Base-by-base conservation (phyloP, 2,888 invertebrate genomes). In the Itoplectis maculator region DNA sequence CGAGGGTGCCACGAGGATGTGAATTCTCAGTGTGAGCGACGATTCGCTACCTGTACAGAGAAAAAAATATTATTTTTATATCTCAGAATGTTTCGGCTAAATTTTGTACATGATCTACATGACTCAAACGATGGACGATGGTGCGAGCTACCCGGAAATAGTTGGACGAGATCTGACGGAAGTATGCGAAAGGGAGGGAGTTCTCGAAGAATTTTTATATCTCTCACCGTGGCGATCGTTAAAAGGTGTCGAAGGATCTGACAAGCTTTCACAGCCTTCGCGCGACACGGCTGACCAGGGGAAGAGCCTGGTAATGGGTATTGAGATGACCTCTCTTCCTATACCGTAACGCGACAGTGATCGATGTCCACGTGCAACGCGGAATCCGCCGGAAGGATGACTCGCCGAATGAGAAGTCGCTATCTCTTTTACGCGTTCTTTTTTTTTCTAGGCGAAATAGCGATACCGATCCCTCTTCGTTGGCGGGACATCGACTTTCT, bases 121-220 rank as follows among this genome's bases (percentile, higher is more conserved):
- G 35, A 72, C 56, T 72, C 35, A 59, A 72, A 45, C 63, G 61
- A 79, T 61, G 79, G 74, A n/a, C n/a, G n/a, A 79, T 54, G n/a
- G 23, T 42, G 29, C 29, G 7, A 23, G 23, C 40, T 35, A n/a
- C 29, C 18, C 11, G 11, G 42, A 37, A 72, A 42, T 13, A 72
- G 56, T 6, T 15, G 35, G n/a, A 15, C 2, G 37, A 3, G 18
- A 2, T 8, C 8, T 6, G 8, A 15, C 7, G 15, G 15, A 29
- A 29, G 5, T 29, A 29, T 5, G n/a, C 5, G 47, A n/a, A n/a
- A 4, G n/a, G 11, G n/a, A n/a, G n/a, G n/a, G 1, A 8, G 47
- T 47, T n/a, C n/a, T 7, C 20, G 20, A 23, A 45, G 45, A 65
- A 45, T 23, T n/a, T 65, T 45, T 45, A 54, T 66, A n/a, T n/a